Base-by-base conservation (phyloP, 2,888 invertebrate genomes). In the Cheilosia vernalis region DNA sequence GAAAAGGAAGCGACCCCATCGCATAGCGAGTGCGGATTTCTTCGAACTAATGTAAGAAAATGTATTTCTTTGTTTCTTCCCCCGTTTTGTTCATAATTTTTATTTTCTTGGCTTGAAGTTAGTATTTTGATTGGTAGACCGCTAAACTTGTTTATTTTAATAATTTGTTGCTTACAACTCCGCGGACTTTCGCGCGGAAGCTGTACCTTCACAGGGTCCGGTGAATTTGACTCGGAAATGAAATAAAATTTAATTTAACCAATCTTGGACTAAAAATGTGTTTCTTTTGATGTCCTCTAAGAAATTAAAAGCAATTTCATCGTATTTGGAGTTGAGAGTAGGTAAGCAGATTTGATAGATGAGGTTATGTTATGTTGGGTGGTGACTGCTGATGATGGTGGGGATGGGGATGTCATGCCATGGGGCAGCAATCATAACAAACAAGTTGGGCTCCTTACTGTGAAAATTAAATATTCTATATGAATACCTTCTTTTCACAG, bases 231-330 rank as follows among this genome's bases (percentile, higher is more conserved):
- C 69, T 79, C 47, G 56, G 27, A 73, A 69, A 73, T 66, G 66
- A 73, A 83, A 78, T 78, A 67, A 84, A 83, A 74, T 84, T 74
- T 74, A 64, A 64, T 69, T 79, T 79, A 64, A 73, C 37, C 37
- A 49, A 19, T 4, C 37, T 83, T 56, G 64, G 56, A 72, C 58
- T 64, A 53, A 6, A 69, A n/a, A 10, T 15, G n/a, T 13, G 37
- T 13, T 51, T 58, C 37, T 30, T 42, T 61, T 51, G 27, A 17
- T 47, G 17, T n/a, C 2, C 9, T 9, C 2, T 7, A 42, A n/a
- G 2, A 13, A 13, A 4, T 47, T 2, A 9, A 6, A 47, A 10
- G 19, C 9, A 19, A 7, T 17, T 17, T 2, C 19, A 19, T 19
- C 9, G 1, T 5, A 15, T 15, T 15, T 42, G 13, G 4, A 15